phyloP scores from a whole-genome alignment of 2,888 invertebrate genomes.

The Axea sp. region DNA sequence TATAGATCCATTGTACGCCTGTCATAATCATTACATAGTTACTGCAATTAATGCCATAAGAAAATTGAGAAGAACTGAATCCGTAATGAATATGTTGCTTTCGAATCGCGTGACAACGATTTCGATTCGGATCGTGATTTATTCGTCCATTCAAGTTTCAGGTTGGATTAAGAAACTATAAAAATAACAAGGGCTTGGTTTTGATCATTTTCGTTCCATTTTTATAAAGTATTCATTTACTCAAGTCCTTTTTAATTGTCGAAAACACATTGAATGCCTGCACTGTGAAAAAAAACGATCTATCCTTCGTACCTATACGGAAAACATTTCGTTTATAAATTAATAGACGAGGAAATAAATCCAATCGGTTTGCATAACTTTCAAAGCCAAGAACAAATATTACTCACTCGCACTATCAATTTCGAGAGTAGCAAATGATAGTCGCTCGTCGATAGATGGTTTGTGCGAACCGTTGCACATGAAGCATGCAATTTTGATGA shows the following conservation, averaged over 20 bases:
- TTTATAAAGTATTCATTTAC: no score
- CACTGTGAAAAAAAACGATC: no score
- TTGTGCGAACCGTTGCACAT: not conserved
- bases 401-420: not conserved
- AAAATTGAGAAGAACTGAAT: slow-evolving; percentile 28
- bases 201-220: no score
- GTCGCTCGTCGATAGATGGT: slow-evolving; percentile 7
- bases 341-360: no score
- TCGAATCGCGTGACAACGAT: slow-evolving; percentile 20
- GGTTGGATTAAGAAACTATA: no score
- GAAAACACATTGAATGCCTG: no score
- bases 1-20: slow-evolving; percentile 36
- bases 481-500: slow-evolving; percentile 15
- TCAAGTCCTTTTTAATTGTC: no score
- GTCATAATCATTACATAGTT: slow-evolving; percentile 39
- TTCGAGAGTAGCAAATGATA: slow-evolving; percentile 11
- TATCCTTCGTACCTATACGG: no score
- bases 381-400: no score
- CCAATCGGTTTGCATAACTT: no score
- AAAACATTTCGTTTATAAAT: no score
- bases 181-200: no score
- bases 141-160: slow-evolving; percentile 13
- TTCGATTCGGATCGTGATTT: slow-evolving; percentile 6
- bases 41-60: slow-evolving; percentile 28
- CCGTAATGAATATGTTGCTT: slow-evolving; percentile 14